phyloP scores from a whole-genome alignment of 2,797 vertebrate genomes.

The Centropyge bicolor region DNA sequence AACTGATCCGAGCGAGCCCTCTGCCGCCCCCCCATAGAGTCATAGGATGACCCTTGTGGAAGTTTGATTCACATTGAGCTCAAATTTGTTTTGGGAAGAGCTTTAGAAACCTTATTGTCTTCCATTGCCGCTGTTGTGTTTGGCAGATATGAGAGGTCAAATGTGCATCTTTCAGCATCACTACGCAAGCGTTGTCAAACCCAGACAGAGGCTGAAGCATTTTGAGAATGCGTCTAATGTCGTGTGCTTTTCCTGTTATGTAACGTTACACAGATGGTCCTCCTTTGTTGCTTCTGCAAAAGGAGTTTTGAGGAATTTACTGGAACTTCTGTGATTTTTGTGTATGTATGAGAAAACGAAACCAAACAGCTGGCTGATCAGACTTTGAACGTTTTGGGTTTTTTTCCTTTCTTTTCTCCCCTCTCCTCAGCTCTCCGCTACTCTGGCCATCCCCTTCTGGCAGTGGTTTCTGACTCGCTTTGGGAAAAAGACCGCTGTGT shows the following conservation, averaged over 20 bases:
- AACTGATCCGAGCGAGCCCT: not conserved
- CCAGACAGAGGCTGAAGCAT: constrained; percentile 1
- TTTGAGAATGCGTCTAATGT: constrained; percentile 19
- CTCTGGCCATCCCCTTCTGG: constrained; percentile 95
- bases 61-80: constrained; percentile 31
- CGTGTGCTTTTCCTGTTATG: not conserved
- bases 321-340: not conserved
- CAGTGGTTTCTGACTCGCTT: constrained; percentile 98
- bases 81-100: constrained; percentile 61
- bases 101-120: constrained; percentile 14
- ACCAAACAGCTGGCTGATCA: constrained; percentile 33
- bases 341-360: constrained; percentile 12
- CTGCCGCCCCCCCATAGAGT: constrained; percentile 10
- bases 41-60: constrained; percentile 23
- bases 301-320: constrained; percentile 12
- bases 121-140: constrained; percentile 45
- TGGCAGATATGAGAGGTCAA: constrained; percentile 24
- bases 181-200: not conserved
- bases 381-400: constrained; percentile 15
- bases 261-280: not conserved
- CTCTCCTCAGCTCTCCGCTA: constrained; percentile 89
- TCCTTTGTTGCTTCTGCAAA: not conserved
- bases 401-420: not conserved
- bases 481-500: constrained; percentile 96
- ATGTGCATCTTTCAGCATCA: constrained; percentile 18